Evolutionary conservation across 2,797 vertebrate species (phyloP).

Genomic region (Epinephelus coioides): DNA sequence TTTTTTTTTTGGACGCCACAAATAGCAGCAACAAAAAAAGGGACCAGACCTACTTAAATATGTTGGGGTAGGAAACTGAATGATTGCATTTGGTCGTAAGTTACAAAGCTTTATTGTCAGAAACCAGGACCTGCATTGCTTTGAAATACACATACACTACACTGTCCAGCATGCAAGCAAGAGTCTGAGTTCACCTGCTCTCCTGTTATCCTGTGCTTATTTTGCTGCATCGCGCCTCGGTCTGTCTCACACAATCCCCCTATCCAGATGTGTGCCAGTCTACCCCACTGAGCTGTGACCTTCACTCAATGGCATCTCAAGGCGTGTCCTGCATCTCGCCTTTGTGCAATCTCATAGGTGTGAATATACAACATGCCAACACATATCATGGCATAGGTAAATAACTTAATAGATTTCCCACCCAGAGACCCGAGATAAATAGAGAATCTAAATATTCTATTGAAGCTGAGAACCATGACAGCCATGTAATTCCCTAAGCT

Average conservation of each 20-base stretch:
- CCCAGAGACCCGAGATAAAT: constrained; percentile 57
- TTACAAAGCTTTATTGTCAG: background rate
- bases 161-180: background rate
- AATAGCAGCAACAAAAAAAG: background rate
- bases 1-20: too few relatives aligned
- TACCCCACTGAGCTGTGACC: constrained; percentile 12
- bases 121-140: background rate
- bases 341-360: constrained; percentile 14
- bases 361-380: constrained; percentile 33
- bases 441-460: constrained; percentile 65
- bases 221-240: constrained; percentile 10
- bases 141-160: background rate
- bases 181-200: background rate
- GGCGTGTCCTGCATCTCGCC: background rate
- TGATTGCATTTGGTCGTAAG: background rate
- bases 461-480: constrained; percentile 74
- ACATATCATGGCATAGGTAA: constrained; percentile 62
- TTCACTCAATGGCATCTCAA: constrained; percentile 23
- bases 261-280: constrained; percentile 17
- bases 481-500: constrained; percentile 79
- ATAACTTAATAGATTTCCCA: constrained; percentile 68
- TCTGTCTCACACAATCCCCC: background rate
- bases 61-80: background rate
- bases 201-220: background rate
- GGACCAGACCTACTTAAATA: background rate